Conservation (phyloP, 2,888 invertebrate genomes). For the Masnerella sp. region DNA sequence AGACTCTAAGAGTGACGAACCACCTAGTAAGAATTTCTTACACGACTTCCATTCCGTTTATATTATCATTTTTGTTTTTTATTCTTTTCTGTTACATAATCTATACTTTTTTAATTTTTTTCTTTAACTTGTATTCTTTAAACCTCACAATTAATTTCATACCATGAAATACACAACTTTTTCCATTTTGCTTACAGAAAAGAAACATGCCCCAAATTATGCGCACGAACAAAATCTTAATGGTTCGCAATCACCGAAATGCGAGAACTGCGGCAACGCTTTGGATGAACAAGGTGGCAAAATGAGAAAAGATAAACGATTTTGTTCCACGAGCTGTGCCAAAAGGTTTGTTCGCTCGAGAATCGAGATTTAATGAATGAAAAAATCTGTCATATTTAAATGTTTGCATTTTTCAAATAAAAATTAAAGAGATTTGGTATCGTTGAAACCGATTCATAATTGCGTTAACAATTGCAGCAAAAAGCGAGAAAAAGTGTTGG, state of each 20-base stretch:
- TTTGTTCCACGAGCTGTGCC: constrained; percentile 87
- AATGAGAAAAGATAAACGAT: constrained; percentile 86
- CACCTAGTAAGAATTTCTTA: constrained; percentile 82
- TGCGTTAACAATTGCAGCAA: constrained; percentile 68
- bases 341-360: constrained; percentile 79
- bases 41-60: too few relatives aligned
- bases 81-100: neutral
- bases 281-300: constrained; percentile 76
- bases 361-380: neutral
- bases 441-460: too few relatives aligned
- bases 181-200: too few relatives aligned
- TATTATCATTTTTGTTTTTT: too few relatives aligned
- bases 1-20: constrained; percentile 82
- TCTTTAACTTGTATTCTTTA: too few relatives aligned
- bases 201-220: constrained; percentile 76
- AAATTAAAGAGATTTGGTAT: too few relatives aligned
- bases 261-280: constrained; percentile 86
- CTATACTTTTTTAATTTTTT: neutral
- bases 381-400: neutral
- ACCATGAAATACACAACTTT: too few relatives aligned
- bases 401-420: too few relatives aligned
- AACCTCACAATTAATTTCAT: too few relatives aligned
- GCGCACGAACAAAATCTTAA: constrained; percentile 67
- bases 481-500: constrained; percentile 71
- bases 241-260: constrained; percentile 80